Evolutionary conservation across 2,888 invertebrate species (phyloP).

Genomic region (Prosapia bicincta): DNA sequence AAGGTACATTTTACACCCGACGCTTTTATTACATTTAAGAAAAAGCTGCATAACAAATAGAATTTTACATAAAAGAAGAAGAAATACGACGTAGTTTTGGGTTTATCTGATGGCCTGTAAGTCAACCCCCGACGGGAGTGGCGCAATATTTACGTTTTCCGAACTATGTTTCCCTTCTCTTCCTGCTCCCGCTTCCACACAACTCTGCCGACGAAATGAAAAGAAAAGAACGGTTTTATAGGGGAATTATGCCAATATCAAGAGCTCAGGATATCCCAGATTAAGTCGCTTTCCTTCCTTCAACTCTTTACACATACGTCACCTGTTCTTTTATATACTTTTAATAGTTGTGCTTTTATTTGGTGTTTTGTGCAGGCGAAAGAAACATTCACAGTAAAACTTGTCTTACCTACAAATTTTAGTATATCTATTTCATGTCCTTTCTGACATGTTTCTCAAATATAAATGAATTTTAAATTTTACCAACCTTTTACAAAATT

Average conservation of each 20-base stretch:
- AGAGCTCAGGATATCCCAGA: conserved; percentile 40
- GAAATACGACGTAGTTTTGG: not conserved
- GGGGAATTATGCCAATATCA: conserved; percentile 39
- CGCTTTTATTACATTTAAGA: too few species aligned
- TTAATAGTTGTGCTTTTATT: too few species aligned
- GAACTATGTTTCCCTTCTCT: conserved; percentile 10
- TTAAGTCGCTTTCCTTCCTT: conserved; percentile 33
- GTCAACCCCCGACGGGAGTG: not conserved
- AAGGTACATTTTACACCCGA: too few species aligned
- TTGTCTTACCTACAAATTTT: too few species aligned
- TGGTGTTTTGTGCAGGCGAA: too few species aligned
- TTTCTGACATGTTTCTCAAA: too few species aligned
- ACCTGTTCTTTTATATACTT: not conserved
- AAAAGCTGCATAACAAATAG: too few species aligned
- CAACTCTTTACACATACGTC: not conserved
- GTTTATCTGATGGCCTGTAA: not conserved
- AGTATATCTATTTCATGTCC: too few species aligned
- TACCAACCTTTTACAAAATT: too few species aligned
- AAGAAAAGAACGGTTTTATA: conserved; percentile 34
- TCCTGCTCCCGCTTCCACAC: not conserved
- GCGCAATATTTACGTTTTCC: conserved; percentile 12
- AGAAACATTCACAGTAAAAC: too few species aligned
- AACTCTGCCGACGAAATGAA: not conserved
- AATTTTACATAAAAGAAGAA: too few species aligned
- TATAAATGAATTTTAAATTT: too few species aligned